Evolutionary conservation across 1,140 invertebrate genomes (phyloP).

Genomic region (Drosophila ohnishii): DNA sequence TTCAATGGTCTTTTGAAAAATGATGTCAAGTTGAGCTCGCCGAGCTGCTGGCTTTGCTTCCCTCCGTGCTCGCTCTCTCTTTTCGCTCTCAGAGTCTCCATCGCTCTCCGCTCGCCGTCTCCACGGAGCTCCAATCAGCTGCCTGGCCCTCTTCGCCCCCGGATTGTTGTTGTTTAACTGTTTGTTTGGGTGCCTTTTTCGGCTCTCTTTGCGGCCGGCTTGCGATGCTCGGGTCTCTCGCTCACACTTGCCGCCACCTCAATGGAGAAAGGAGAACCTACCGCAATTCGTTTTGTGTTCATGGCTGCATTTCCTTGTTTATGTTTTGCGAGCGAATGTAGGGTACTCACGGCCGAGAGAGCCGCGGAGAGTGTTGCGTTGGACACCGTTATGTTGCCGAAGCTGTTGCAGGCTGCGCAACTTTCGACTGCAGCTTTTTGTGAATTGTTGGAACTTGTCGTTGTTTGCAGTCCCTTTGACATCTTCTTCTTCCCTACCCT

Average conservation of each 20-base stretch:
- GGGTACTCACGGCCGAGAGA: conserved; percentile 61
- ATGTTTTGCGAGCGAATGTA: conserved; percentile 74
- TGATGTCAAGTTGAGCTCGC: conserved; percentile 82
- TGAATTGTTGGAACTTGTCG: conserved; percentile 43
- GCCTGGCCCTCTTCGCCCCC: conserved; percentile 17
- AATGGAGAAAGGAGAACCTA: conserved; percentile 62
- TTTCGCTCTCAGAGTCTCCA: neutral
- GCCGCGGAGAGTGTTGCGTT: conserved; percentile 16
- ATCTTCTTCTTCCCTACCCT: conserved; percentile 5
- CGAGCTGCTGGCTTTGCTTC: conserved; percentile 11
- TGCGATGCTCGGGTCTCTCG: conserved; percentile 25
- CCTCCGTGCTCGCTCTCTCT: conserved; percentile 7
- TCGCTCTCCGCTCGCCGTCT: conserved; percentile 8
- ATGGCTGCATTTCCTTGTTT: conserved; percentile 78
- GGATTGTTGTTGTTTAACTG: conserved; percentile 55
- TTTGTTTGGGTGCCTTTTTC: conserved; percentile 76
- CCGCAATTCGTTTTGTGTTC: conserved; percentile 73
- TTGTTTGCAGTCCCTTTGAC: conserved; percentile 35
- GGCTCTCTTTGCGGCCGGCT: conserved; percentile 61
- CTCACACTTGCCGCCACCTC: conserved; percentile 6
- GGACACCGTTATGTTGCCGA: conserved; percentile 42
- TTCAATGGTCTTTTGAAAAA: conserved; percentile 83
- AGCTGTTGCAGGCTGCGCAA: conserved; percentile 59
- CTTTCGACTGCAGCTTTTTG: conserved; percentile 59
- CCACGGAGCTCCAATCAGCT: conserved; percentile 41